phyloP scores from a whole-genome alignment of 1,140 invertebrate genomes.

The Subanguina moxae region DNA sequence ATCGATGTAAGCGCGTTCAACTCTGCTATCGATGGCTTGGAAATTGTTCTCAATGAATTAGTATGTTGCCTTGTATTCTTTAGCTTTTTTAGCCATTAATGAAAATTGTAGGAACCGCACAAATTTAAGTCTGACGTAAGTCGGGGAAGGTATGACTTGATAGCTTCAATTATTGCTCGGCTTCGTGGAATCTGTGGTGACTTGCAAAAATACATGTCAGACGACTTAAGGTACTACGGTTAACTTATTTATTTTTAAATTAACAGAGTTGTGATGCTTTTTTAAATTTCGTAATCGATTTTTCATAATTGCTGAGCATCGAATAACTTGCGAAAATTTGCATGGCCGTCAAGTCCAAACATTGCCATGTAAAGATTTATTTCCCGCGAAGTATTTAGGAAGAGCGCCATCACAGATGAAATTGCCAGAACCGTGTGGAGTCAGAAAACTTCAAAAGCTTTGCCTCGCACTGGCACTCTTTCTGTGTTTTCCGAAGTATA shows the following conservation, averaged over 20 bases:
- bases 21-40: constrained; percentile 27
- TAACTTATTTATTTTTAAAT: neutral
- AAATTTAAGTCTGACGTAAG: constrained; percentile 30
- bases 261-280: no score
- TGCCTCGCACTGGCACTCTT: constrained; percentile 34
- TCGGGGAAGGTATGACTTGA: constrained; percentile 39
- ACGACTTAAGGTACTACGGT: constrained; percentile 14
- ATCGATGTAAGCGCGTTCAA: constrained; percentile 28
- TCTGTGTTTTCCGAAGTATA: constrained; percentile 42
- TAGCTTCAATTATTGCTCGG: constrained; percentile 33
- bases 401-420: constrained; percentile 36
- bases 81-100: neutral
- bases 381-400: neutral
- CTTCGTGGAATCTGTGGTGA: constrained; percentile 32
- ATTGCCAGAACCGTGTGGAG: constrained; percentile 47
- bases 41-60: constrained; percentile 27
- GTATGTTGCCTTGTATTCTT: neutral
- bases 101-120: constrained; percentile 23
- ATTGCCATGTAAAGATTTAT: no score
- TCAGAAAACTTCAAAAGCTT: constrained; percentile 16
- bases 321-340: no score
- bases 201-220: constrained; percentile 32
- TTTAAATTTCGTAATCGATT: no score
- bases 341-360: no score
- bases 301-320: no score